Evolutionary conservation across 2,113 vertebrate species (phyloP).

Genomic region (Baryphthengus martii): DNA sequence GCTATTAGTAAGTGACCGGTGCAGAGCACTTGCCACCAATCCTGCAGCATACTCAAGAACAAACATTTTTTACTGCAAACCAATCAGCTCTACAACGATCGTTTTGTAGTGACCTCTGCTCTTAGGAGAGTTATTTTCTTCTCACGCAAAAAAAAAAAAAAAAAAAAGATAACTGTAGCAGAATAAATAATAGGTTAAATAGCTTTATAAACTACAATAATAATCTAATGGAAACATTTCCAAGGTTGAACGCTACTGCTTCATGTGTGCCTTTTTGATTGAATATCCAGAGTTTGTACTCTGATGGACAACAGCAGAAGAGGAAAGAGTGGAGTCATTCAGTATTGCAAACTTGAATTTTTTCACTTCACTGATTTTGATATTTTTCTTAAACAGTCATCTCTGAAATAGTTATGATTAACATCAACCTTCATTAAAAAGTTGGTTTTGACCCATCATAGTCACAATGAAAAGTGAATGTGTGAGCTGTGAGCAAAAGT

Average conservation of each 20-base stretch:
- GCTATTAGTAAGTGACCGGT: background rate
- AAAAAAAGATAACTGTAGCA: background rate
- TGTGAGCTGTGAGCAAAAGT: background rate
- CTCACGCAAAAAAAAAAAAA: background rate
- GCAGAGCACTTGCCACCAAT: background rate
- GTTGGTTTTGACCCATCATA: background rate
- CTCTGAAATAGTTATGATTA: background rate
- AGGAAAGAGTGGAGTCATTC: background rate
- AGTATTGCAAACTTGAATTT: background rate
- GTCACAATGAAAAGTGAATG: background rate
- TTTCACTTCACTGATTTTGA: background rate
- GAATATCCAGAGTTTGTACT: background rate
- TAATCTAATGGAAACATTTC: background rate
- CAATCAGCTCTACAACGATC: background rate
- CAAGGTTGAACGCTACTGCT: background rate
- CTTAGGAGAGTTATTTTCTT: background rate
- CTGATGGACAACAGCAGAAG: background rate
- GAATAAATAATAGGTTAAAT: constrained; percentile 22
- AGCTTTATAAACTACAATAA: background rate
- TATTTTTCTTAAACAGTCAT: background rate
- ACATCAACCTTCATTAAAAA: background rate
- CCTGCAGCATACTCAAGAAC: background rate
- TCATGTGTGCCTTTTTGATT: background rate
- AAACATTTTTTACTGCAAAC: background rate
- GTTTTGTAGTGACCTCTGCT: background rate